Evolutionary conservation across 2,113 vertebrate genomes (phyloP).

Genomic region (Pomatorhinus ruficollis): DNA sequence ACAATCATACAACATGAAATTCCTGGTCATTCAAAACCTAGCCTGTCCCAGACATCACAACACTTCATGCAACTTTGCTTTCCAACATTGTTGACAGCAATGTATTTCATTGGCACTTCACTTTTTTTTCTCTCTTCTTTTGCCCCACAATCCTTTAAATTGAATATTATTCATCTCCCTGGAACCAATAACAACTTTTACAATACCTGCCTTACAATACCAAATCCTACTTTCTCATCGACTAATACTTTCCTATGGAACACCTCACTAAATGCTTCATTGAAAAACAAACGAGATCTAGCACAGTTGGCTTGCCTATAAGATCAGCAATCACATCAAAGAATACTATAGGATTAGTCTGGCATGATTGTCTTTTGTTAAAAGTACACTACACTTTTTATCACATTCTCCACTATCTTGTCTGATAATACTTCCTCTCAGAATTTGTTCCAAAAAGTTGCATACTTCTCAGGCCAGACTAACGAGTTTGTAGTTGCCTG

Average conservation of each 20-base stretch:
- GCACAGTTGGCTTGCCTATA: neutral
- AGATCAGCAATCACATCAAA: constrained; percentile 29
- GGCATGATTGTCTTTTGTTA: neutral
- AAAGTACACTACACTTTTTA: constrained; percentile 1
- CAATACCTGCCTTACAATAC: neutral
- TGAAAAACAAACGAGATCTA: neutral
- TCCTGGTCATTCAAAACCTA: neutral
- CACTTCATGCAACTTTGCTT: neutral
- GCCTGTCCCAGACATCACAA: neutral
- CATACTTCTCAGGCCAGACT: constrained; percentile 13
- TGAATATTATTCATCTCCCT: neutral
- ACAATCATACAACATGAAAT: neutral
- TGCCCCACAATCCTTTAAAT: neutral
- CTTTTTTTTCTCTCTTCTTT: no score
- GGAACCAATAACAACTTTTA: neutral
- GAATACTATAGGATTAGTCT: neutral
- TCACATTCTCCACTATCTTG: neutral
- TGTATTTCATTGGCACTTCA: neutral
- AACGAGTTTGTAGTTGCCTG: constrained; percentile 24
- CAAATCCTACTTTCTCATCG: neutral
- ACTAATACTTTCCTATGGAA: neutral
- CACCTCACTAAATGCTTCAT: neutral
- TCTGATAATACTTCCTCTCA: constrained; percentile 7
- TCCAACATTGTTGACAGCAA: neutral
- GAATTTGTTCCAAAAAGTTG: constrained; percentile 26